Evolutionary conservation across 2,888 invertebrate species (phyloP), one percentile per base, ranked within the genome.

Genomic region (Plusia festucae): DNA sequence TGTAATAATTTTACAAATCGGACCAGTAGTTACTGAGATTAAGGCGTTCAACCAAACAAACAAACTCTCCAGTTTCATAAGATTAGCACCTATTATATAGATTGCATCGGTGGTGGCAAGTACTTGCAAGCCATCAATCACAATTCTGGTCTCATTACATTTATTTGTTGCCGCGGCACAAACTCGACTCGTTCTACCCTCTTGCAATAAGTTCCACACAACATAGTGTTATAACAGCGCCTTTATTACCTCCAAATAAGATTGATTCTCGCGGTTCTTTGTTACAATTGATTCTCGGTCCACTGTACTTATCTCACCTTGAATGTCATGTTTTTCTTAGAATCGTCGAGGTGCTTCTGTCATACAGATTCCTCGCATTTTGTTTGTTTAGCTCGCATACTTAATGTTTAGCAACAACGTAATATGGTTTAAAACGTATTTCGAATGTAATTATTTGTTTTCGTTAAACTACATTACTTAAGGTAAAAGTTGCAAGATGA

Each of bases 301-400:
- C 67, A 61, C 69, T 62, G 77, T 78, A 81, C 78, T 82, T 86
- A 88, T 87, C 85, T 86, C 85, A 82, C 91, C 91, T 91, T 91
- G 90, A 77, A 60, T 60, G 61, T 73, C 53, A 66, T 80, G 82
- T 83, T 82, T 91, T 85, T 90, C 91, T 87, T 71, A 88, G 90
- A 88, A 81, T 86, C 68, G 61, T 72, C 76, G 79, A 84, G 79
- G 76, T 81, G 72, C 70, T 80, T 61, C 83, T 85, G 90, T 90
- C 91, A 88, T 86, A 84, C 85, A 82, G 85, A 90, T 91, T 89
- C 89, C 89, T 73, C 65, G 78, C 78, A 74, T 76, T 65, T 68
- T 83, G 84, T 87, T 84, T 87, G 81, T 79, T 81, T 81, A 80
- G 75, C 59, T 72, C 72, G 79, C 76, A 68, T 78, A 63, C 69